These are phyloP conservation scores for Cricetomys ansorgei DNA, from an alignment of 2,113 vertebrate species.

Conservation along the genomic window DNA sequence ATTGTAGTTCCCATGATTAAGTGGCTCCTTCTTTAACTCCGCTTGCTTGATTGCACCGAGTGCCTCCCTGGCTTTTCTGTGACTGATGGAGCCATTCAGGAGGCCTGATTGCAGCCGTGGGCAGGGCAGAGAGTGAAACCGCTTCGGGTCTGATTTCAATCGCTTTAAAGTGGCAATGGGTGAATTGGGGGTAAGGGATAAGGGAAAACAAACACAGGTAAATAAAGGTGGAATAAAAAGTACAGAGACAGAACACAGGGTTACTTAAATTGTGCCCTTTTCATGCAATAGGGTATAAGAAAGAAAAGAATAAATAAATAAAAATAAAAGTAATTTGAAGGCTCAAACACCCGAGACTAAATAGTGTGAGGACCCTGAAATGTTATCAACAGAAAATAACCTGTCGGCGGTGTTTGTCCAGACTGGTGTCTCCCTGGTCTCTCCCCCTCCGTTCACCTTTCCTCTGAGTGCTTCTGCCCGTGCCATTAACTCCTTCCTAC, in stretches of 20 bases:
- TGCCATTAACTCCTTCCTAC: neutral
- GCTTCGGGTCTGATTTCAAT: neutral
- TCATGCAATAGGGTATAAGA: neutral
- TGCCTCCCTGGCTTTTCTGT: neutral
- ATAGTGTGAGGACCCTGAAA: neutral
- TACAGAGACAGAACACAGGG: neutral
- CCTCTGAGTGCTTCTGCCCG: rapidly evolving
- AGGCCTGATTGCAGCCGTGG: neutral
- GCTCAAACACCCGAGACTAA: too few species aligned
- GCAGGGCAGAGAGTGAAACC: neutral
- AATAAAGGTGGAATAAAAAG: neutral
- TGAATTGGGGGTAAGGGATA: neutral
- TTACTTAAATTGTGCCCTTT: neutral
- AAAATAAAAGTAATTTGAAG: neutral
- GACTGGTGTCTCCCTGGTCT: rapidly evolving
- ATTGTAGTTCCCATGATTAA: neutral
- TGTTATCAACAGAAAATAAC: neutral
- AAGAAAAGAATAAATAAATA: neutral
- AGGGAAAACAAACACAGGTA: conserved; percentile 8
- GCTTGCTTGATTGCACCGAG: neutral
- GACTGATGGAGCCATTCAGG: neutral
- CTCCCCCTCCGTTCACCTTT: rapidly evolving
- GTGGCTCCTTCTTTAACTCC: neutral
- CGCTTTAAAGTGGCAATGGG: neutral
- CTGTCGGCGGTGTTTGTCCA: rapidly evolving